phyloP scores from a whole-genome alignment of 2,113 vertebrate species.

The Echinops telfairi region DNA sequence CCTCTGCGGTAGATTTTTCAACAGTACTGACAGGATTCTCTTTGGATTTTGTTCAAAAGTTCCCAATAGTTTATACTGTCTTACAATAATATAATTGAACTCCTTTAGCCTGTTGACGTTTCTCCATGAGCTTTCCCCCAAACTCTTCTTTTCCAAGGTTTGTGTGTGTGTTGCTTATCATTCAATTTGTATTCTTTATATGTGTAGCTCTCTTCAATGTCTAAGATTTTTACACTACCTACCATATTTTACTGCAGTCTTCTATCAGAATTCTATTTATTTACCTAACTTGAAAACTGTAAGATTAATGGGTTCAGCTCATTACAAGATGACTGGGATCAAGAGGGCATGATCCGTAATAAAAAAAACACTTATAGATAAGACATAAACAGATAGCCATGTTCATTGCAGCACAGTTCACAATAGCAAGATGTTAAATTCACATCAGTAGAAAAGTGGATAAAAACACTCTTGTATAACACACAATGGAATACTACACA shows the following conservation, averaged over 20 bases:
- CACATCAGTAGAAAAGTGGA: too few species aligned
- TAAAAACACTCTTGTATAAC: too few species aligned
- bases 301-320: too few species aligned
- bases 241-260: neutral
- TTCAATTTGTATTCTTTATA: neutral
- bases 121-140: neutral
- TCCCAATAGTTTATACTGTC: slow-evolving; percentile 11
- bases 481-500: too few species aligned
- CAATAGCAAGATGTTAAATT: too few species aligned
- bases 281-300: neutral
- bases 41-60: slow-evolving; percentile 1
- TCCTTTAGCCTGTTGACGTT: neutral
- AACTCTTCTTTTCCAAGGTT: neutral
- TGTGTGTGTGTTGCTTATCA: neutral
- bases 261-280: neutral
- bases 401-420: too few species aligned
- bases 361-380: too few species aligned
- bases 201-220: neutral
- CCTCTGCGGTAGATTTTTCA: neutral
- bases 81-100: neutral
- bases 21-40: neutral
- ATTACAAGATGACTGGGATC: too few species aligned
- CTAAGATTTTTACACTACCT: neutral
- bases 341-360: too few species aligned
- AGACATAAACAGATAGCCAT: too few species aligned